Base-by-base conservation (phyloP, 2,797 vertebrate genomes). In the Tamandua tetradactyla region DNA sequence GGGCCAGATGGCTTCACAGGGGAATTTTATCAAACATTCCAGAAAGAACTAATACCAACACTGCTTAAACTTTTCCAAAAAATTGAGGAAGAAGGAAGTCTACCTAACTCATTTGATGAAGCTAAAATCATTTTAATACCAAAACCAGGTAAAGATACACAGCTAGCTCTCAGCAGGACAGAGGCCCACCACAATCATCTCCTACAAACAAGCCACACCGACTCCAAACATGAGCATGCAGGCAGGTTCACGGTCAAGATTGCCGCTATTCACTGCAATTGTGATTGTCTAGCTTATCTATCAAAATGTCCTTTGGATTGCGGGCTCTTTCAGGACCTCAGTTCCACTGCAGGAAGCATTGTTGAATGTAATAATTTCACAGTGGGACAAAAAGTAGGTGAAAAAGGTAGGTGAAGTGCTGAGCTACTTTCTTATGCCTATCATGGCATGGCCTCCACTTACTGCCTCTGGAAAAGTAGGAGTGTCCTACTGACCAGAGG, bases 281-380 rank as follows among this genome's bases (percentile, higher is more conserved):
- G 2, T 22, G 1, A 42, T 12, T 32, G 4, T 15, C 7, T n/a
- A 10, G 55, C 79, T 17, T 10, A 47, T n/a, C n/a, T 0, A 3
- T 71, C 11, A 18, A 6, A 27, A 68, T 2, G 18, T 57, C 23
- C 57, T 64, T n/a, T n/a, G 55, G 55, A 30, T 2, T n/a, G 57
- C 32, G 44, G 25, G 57, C 59, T 74, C 17, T 40, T 55, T 69
- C 9, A 15, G 7, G 7, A 17, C n/a, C 23, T 72, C 0, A 1
- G 3, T 14, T 0, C 18, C 44, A 1, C 13, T 15, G 57, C 47
- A 42, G 66, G 30, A 25, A 22, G 40, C 2, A 5, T 18, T 10
- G 59, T 2, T 23, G 20, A 7, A 27, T 8, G 20, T 35, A 79
- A 57, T 35, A 22, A 49, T 14, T 35, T 52, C 59, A 75, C 40